Conservation (phyloP, 2,888 invertebrate species). For the Drosophila siamana region DNA sequence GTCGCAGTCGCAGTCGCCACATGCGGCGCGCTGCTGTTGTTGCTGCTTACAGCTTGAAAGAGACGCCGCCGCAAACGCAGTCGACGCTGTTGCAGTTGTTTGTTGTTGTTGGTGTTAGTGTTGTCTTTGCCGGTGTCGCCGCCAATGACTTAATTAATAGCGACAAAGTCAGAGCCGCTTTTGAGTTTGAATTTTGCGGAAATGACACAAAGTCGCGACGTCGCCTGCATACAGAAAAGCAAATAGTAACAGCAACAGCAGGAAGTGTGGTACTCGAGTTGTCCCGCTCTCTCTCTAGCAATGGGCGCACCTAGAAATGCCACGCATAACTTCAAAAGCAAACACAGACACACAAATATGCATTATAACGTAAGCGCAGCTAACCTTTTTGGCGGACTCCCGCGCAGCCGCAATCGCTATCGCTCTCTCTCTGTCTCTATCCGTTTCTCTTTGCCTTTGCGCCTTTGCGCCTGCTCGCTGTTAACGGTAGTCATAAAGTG, state of each 20-base stretch:
- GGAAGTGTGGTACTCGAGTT: constrained; percentile 39
- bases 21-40: constrained; percentile 44
- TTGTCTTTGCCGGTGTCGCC: constrained; percentile 35
- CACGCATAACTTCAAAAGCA: constrained; percentile 40
- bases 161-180: constrained; percentile 68
- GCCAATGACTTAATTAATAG: constrained; percentile 79
- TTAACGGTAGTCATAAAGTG: constrained; percentile 77
- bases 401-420: constrained; percentile 30
- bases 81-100: constrained; percentile 16
- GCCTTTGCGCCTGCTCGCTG: constrained; percentile 25
- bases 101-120: constrained; percentile 15
- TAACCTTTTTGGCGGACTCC: constrained; percentile 60
- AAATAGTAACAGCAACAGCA: constrained; percentile 56
- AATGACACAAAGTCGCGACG: constrained; percentile 60
- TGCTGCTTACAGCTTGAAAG: constrained; percentile 57
- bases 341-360: constrained; percentile 13
- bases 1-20: constrained; percentile 49
- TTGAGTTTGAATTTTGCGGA: constrained; percentile 54
- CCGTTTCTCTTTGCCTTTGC: background rate
- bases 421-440: background rate
- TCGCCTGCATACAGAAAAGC: constrained; percentile 49
- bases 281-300: background rate
- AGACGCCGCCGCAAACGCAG: constrained; percentile 66
- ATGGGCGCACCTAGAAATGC: constrained; percentile 52
- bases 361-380: constrained; percentile 21